Conservation (phyloP, 2,888 invertebrate genomes). For the Ectemnius lituratus region DNA sequence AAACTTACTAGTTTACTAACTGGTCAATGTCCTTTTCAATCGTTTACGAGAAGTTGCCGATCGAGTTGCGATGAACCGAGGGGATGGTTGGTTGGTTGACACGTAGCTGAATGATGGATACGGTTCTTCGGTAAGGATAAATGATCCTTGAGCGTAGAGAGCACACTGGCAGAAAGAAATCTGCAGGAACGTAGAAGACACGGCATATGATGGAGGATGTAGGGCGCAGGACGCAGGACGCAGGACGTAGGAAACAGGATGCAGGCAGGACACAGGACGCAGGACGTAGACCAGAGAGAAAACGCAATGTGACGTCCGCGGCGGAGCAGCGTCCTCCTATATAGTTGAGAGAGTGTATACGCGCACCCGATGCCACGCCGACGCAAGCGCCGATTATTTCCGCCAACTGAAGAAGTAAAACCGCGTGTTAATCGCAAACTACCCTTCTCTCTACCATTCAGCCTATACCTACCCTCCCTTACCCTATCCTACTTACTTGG, state of each 20-base stretch:
- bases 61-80: too few species aligned
- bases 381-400: slow-evolving; percentile 39
- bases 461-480: too few species aligned
- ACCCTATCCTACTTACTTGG: too few species aligned
- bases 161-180: too few species aligned
- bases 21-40: too few species aligned
- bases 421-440: neutral
- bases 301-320: slow-evolving; percentile 55
- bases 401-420: neutral
- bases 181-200: too few species aligned
- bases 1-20: too few species aligned
- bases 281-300: slow-evolving; percentile 43
- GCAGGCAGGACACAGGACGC: slow-evolving; percentile 8
- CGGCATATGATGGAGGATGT: neutral
- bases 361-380: slow-evolving; percentile 25
- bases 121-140: too few species aligned
- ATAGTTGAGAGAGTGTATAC: slow-evolving; percentile 30
- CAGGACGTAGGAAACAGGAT: slow-evolving; percentile 30
- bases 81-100: too few species aligned
- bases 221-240: slow-evolving; percentile 14
- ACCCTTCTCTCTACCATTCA: neutral
- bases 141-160: too few species aligned
- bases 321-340: slow-evolving; percentile 49
- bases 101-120: too few species aligned
- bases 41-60: too few species aligned